Percentiles rank a stretch among this genome's conserved stretches.
Evolutionary conservation across 2,888 invertebrate genomes (phyloP).

Genomic region (Deilephila elpenor): DNA sequence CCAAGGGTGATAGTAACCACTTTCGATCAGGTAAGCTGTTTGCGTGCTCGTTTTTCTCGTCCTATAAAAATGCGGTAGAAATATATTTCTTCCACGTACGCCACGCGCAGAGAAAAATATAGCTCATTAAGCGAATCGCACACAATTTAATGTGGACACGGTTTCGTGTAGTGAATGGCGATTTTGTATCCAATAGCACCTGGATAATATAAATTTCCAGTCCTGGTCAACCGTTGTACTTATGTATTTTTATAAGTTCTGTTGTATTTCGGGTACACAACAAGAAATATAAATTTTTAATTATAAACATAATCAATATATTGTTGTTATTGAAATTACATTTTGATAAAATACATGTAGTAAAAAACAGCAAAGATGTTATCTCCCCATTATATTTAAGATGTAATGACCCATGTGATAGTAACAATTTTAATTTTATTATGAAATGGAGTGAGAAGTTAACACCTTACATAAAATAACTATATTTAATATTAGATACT

Average conservation of each 20-base stretch:
- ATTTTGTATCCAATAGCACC: not conserved
- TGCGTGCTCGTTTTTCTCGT: too few relatives aligned
- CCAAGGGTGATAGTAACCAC: not conserved
- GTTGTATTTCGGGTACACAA: too few relatives aligned
- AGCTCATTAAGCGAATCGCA: not conserved
- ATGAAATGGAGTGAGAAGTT: not conserved
- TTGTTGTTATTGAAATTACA: too few relatives aligned
- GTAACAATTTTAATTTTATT: too few relatives aligned
- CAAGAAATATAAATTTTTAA: too few relatives aligned
- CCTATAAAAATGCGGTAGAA: not conserved
- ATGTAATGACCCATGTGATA: too few relatives aligned
- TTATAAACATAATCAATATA: too few relatives aligned
- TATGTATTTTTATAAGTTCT: not conserved
- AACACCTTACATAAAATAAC: not conserved
- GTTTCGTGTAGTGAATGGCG: slow-evolving; percentile 7
- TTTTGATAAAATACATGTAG: too few relatives aligned
- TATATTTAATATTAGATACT: not conserved
- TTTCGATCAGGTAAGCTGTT: not conserved
- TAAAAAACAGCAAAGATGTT: too few relatives aligned
- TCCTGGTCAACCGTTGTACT: not conserved
- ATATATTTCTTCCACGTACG: slow-evolving; percentile 13
- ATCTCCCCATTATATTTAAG: too few relatives aligned
- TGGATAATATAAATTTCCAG: slow-evolving; percentile 1
- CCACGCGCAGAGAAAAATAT: not conserved
- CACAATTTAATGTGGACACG: not conserved